Base-by-base conservation (phyloP, 1,140 invertebrate species). In the Macrostomum lignano region DNA sequence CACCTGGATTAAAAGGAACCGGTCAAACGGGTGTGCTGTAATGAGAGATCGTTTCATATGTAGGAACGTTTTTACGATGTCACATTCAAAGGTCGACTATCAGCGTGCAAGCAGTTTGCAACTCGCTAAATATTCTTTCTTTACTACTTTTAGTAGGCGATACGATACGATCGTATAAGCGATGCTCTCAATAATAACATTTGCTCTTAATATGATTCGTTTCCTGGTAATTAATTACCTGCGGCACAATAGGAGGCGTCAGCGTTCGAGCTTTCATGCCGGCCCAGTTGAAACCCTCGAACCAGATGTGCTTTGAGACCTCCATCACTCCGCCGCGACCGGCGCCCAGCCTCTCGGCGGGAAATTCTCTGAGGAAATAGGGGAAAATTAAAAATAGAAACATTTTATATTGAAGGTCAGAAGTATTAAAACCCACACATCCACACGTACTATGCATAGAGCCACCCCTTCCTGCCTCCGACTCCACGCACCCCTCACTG, bases 211-310 rank as follows among this genome's bases (percentile, higher is more conserved):
- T n/a, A n/a, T n/a, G n/a, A n/a, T n/a, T n/a, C n/a, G n/a, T n/a
- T n/a, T n/a, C n/a, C 7, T 11, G 5, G 14, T 14, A 19, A 11
- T 13, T 28, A 41, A 41, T 45, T 39, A 94, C 75, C 43, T 69
- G 63, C 3, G 86, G 86, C 37, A 73, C 65, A 36, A 93, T 86
- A 1, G 88, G 88, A n/a, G 88, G 75, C 32, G 72, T 72, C 7
- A 96, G 55, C 0, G 75, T 78, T 42, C 74, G 63, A 42, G 71
- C 70, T 30, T 72, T 65, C n/a, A 98, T 60, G 15, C 82, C 86
- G 64, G 94, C 86, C 88, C 88, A 98, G 53, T 96, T 88, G 58
- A 96, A 98, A 22, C 88, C 86, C 55, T 94, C 84, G 55, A 96
- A 98, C 88, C 86, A 96, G 35, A 51, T 52, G 59, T 96, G 82